phyloP scores from a whole-genome alignment of 35 echinoderm and acorn worm species.

The Heliocidaris erythrogramma region DNA sequence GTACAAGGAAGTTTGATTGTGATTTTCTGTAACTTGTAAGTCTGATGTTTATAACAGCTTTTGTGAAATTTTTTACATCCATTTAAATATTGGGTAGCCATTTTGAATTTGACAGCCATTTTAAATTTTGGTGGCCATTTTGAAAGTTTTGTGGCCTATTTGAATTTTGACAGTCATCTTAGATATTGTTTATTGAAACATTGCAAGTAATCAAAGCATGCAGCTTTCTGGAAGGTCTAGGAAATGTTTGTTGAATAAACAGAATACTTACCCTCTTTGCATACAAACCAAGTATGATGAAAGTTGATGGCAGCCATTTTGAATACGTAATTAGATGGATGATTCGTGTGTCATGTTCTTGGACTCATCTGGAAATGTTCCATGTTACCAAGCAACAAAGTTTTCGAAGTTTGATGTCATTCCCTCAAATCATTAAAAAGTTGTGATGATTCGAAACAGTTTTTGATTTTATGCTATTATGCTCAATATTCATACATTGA shows the following conservation, averaged over 20 bases:
- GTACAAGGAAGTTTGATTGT: no score
- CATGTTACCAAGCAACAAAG: no score
- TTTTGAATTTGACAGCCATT: background rate
- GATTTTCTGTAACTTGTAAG: no score
- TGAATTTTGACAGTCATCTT: slow-evolving; percentile 21
- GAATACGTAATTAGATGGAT: slow-evolving; percentile 6
- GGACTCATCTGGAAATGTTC: no score
- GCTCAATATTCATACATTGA: no score
- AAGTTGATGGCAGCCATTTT: slow-evolving; percentile 1
- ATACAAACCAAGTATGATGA: background rate
- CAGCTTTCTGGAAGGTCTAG: background rate
- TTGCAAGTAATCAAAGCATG: background rate
- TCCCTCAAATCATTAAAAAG: no score
- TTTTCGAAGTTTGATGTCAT: no score
- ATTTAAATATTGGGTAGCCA: background rate
- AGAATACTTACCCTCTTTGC: background rate
- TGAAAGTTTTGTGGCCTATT: slow-evolving; percentile 14
- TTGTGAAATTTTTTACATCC: no score
- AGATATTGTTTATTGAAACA: slow-evolving; percentile 7
- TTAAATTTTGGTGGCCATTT: background rate
- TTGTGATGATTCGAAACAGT: background rate
- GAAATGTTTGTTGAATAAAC: no score
- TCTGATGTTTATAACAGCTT: no score
- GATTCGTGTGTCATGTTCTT: background rate
- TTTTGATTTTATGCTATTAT: no score